A percentile compares a stretch with the other conserved stretches of the same genome.
These are phyloP conservation scores for Smithornis capensis DNA, from an alignment of 2,113 vertebrate genomes.

Conservation along the genomic window DNA sequence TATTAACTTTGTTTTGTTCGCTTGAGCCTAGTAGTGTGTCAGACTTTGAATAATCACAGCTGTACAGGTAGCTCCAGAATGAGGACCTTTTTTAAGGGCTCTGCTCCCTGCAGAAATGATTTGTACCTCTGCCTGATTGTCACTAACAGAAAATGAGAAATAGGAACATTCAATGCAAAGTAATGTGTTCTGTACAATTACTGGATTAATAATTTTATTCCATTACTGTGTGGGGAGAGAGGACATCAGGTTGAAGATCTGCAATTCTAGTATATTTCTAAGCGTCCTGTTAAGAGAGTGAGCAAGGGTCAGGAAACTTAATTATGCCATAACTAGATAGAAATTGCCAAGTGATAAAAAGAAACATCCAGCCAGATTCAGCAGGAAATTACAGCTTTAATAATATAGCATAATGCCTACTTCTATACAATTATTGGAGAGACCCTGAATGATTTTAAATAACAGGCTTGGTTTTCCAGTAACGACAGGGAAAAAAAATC, in stretches of 20 bases:
- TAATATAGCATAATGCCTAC: conserved; percentile 92
- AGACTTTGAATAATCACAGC: conserved; percentile 76
- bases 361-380: conserved; percentile 96
- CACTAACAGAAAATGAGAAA: conserved; percentile 88
- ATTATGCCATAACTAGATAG: conserved; percentile 98
- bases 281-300: conserved; percentile 94
- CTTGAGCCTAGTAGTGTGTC: conserved; percentile 64
- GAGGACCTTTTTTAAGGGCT: conserved; percentile 75
- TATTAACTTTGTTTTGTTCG: conserved; percentile 79
- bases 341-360: conserved; percentile 98
- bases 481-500: conserved; percentile 62
- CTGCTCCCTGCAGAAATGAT: conserved; percentile 83
- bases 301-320: conserved; percentile 99
- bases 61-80: conserved; percentile 75
- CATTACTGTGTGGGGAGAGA: conserved; percentile 85
- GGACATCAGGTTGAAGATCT: conserved; percentile 92
- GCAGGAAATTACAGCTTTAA: conserved; percentile 98
- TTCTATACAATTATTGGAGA: conserved; percentile 90
- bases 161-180: conserved; percentile 89
- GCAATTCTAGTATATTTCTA: conserved; percentile 93
- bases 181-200: conserved; percentile 94
- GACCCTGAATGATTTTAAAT: conserved; percentile 86
- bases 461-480: conserved; percentile 82
- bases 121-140: conserved; percentile 87
- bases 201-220: conserved; percentile 99